Base-by-base conservation (phyloP, 2,888 invertebrate genomes). In the Falcaria lacertinaria region DNA sequence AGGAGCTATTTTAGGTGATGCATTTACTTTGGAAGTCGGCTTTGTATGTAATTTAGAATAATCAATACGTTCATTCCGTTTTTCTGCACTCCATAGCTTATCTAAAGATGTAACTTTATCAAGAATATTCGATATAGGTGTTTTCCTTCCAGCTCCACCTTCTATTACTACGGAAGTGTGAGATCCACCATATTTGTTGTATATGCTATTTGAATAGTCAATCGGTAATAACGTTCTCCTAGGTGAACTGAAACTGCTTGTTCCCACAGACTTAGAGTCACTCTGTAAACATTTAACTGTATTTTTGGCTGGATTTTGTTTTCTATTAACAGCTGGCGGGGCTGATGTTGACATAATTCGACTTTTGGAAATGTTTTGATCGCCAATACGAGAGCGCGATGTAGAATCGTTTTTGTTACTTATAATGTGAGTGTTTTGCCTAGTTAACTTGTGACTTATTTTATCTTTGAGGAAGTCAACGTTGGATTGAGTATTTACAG, bases 401-500 rank as follows among this genome's bases (percentile, higher is more conserved):
- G 49, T 48, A 45, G 62, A 54, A 28, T 68, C 64, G 32, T 52
- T 58, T 62, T 71, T n/a, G n/a, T n/a, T 68, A 44, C 65, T 64
- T 44, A 89, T 74, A 33, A 84, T 78, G 35, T 89, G 89, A 25
- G 89, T 89, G 47, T 85, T 86, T 64, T 89, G 86, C 50, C 89
- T 76, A 1, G 88, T 87, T 28, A 93, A 69, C 62, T 92, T 93
- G 48, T 89, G 84, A 47, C 90, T 91, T 45, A 93, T 89, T 80
- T 92, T 91, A 44, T 93, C 92, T 63, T 90, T 90, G 0, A 93
- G 68, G 60, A 90, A 91, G 53, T 91, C 91, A 0, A 93, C 91
- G 63, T 92, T 93, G 0, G 91, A 79, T 52, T 80, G 74, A 1
- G 64, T 60, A 45, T 54, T 61, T 15, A 59, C 76, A 7, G n/a